phyloP scores from a whole-genome alignment of 2,888 invertebrate species.

The Sisyra nigra region DNA sequence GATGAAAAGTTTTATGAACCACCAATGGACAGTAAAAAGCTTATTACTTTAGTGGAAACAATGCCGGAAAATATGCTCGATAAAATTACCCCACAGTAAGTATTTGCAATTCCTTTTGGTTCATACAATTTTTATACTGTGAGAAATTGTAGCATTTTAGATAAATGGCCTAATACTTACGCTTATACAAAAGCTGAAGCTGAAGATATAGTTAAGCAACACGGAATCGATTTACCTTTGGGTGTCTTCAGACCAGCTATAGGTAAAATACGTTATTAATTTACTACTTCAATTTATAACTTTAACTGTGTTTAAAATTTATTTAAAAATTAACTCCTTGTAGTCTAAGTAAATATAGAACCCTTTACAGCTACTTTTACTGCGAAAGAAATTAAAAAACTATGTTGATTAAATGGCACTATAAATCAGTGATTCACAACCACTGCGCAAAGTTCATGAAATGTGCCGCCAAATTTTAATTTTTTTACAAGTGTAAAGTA shows the following conservation, averaged over 20 bases:
- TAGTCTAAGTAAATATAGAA: not conserved
- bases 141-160: conserved; percentile 36
- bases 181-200: conserved; percentile 83
- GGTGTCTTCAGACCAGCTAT: conserved; percentile 76
- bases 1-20: conserved; percentile 38
- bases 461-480: too few species aligned
- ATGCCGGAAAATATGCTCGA: conserved; percentile 34
- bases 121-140: too few species aligned
- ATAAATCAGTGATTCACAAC: too few species aligned
- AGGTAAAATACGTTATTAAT: conserved; percentile 30
- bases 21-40: conserved; percentile 32
- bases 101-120: too few species aligned
- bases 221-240: conserved; percentile 55
- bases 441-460: too few species aligned
- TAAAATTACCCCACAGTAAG: conserved; percentile 39
- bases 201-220: conserved; percentile 53
- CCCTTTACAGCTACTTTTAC: too few species aligned
- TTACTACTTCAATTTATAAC: not conserved
- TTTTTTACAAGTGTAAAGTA: too few species aligned
- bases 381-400: too few species aligned
- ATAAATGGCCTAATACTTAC: conserved; percentile 75
- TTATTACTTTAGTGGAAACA: conserved; percentile 32
- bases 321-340: not conserved
- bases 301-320: not conserved
- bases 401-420: too few species aligned